Conservation (phyloP, 2,888 invertebrate species). For the Cataglyphis albicans region DNA sequence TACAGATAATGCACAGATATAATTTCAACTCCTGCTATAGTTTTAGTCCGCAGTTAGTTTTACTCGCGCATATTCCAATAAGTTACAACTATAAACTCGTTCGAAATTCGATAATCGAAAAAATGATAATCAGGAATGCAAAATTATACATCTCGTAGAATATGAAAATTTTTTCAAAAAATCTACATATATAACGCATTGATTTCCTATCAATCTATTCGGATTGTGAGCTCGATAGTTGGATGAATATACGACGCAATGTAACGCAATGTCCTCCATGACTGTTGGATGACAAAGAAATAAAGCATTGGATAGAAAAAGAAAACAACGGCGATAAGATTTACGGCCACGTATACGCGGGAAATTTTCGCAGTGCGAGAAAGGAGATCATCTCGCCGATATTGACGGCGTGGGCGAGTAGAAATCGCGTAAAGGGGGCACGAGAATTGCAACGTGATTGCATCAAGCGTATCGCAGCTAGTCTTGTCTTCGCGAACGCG, state of each 20-base stretch:
- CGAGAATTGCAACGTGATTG: not conserved
- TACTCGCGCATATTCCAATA: not conserved
- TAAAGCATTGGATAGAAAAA: constrained; percentile 57
- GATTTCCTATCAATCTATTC: not conserved
- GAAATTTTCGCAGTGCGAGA: constrained; percentile 61
- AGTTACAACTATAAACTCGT: constrained; percentile 10
- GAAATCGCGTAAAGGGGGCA: constrained; percentile 4
- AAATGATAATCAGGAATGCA: not conserved
- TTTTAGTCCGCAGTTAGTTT: constrained; percentile 15
- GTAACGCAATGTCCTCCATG: constrained; percentile 44
- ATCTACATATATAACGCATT: not conserved
- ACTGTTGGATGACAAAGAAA: constrained; percentile 51
- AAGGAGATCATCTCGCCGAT: constrained; percentile 61
- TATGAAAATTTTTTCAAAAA: constrained; percentile 17
- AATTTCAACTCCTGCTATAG: not conserved
- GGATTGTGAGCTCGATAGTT: not conserved
- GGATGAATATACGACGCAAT: constrained; percentile 36
- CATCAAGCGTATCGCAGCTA: not conserved
- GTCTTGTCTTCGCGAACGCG: not conserved
- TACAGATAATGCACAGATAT: too few relatives aligned
- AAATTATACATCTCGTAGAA: constrained; percentile 19
- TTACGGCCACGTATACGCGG: constrained; percentile 54
- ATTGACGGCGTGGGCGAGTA: constrained; percentile 39
- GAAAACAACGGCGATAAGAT: constrained; percentile 63
- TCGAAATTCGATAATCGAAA: constrained; percentile 37